Conservation (phyloP, 1,140 invertebrate species). For the Drosophila bipectinata region DNA sequence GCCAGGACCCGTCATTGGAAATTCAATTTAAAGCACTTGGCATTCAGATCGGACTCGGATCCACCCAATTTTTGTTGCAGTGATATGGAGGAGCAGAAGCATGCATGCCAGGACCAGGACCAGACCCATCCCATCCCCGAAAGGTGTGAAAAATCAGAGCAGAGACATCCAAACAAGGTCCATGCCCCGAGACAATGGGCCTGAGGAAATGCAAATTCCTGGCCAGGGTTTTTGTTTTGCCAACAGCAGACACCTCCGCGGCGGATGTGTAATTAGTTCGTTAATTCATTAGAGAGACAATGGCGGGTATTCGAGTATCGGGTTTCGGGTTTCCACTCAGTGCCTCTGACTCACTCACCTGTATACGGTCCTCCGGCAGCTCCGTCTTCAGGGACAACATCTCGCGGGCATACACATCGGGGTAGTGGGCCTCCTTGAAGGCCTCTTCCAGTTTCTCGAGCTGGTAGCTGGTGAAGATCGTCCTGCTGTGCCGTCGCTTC, state of each 20-base stretch:
- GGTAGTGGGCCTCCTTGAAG: slow-evolving; percentile 99
- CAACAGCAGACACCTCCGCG: slow-evolving; percentile 73
- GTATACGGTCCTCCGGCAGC: slow-evolving; percentile 99
- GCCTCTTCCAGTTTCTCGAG: slow-evolving; percentile 99
- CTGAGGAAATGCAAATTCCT: slow-evolving; percentile 72
- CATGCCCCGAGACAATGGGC: slow-evolving; percentile 32
- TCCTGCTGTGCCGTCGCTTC: slow-evolving; percentile 93
- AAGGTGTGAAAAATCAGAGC: slow-evolving; percentile 79
- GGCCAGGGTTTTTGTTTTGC: slow-evolving; percentile 64
- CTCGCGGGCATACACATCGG: slow-evolving; percentile 98
- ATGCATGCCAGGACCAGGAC: slow-evolving; percentile 13
- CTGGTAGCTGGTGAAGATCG: slow-evolving; percentile 99
- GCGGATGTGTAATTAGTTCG: slow-evolving; percentile 79
- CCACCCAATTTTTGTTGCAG: background rate
- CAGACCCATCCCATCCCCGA: background rate
- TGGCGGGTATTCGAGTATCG: slow-evolving; percentile 11
- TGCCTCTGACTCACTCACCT: slow-evolving; percentile 88
- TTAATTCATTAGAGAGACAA: slow-evolving; percentile 57
- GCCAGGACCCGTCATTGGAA: slow-evolving; percentile 8
- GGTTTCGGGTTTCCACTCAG: slow-evolving; percentile 8
- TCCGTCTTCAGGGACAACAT: slow-evolving; percentile 98
- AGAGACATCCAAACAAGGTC: slow-evolving; percentile 68
- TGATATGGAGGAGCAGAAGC: slow-evolving; percentile 17
- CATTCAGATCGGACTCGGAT: background rate
- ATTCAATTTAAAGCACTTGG: background rate